Conservation (phyloP, 2,113 vertebrate species). For the human (Homo sapiens) region GRCh38 chr16:19931501-19932000, state of each 20-base stretch:
- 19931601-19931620: too few species aligned
- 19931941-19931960: neutral
- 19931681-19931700: neutral
- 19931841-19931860: neutral
- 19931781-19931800: neutral
- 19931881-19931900: neutral
- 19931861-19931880: neutral
- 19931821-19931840: fast-evolving
- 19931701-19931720: neutral
- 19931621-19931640: neutral
- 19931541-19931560: neutral
- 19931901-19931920: neutral
- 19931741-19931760: neutral
- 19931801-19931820: neutral
- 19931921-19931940: neutral
- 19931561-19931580: neutral
- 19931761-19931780: neutral
- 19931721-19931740: neutral
- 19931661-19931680: neutral
- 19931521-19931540: neutral
- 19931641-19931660: neutral
- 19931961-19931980: neutral
- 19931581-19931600: neutral
- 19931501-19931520: neutral
- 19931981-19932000: neutral